Evolutionary conservation across 1,140 invertebrate species (phyloP).

Genomic region (Melanaphis sacchari): DNA sequence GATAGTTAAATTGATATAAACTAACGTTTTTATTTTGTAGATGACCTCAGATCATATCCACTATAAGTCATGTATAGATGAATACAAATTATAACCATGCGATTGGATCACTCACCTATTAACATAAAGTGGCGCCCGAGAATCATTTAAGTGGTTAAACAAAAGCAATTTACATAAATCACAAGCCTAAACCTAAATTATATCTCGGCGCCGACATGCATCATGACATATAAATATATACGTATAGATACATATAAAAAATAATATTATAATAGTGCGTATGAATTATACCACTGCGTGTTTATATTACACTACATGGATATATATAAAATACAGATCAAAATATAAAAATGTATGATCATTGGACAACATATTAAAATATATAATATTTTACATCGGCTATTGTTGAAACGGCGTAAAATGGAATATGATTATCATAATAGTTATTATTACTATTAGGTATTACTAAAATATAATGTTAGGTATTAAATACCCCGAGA

Average conservation of each 20-base stretch:
- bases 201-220: not conserved
- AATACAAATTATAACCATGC: constrained; percentile 14
- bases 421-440: not conserved
- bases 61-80: not conserved
- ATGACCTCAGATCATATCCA: constrained; percentile 1
- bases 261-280: not conserved
- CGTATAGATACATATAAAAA: not conserved
- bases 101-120: constrained; percentile 34
- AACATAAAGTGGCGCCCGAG: constrained; percentile 32
- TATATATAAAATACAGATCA: not conserved
- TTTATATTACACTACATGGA: not conserved
- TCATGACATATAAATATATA: not conserved
- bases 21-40: not conserved
- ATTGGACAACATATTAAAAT: not conserved
- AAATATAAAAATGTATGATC: not conserved
- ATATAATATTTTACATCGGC: not conserved
- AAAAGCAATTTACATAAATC: constrained; percentile 33
- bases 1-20: not conserved
- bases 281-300: not conserved
- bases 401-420: not conserved
- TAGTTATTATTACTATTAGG: not conserved
- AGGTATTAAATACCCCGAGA: not conserved
- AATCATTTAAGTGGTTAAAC: constrained; percentile 28
- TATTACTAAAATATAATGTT: not conserved
- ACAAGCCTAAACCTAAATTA: constrained; percentile 6